Percentiles rank a stretch among this genome's conserved stretches.
phyloP scores from a whole-genome alignment of 2,797 vertebrate species.

The Pempheris klunzingeri region DNA sequence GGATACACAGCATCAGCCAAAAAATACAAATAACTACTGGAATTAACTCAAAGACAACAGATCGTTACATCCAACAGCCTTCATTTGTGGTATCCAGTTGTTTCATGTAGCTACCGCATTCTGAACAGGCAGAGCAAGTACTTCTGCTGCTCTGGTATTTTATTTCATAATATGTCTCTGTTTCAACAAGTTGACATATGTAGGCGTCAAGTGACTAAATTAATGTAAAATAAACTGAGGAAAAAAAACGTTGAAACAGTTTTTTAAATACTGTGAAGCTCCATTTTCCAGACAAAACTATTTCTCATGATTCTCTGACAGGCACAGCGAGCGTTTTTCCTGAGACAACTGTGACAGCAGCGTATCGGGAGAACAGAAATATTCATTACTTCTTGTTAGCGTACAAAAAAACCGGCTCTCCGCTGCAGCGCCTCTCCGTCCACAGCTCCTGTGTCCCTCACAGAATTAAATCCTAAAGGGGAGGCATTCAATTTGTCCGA shows the following conservation, averaged over 20 bases:
- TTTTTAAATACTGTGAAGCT: neutral
- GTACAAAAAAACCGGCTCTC: neutral
- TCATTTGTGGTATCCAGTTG: neutral
- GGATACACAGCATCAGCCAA: neutral
- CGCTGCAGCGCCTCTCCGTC: neutral
- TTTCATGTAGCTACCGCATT: neutral
- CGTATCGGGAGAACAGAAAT: constrained; percentile 5
- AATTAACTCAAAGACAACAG: neutral
- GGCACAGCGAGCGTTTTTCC: constrained; percentile 18
- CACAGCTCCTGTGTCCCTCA: neutral
- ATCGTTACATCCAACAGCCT: neutral
- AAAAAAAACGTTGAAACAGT: neutral
- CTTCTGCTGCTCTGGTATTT: neutral
- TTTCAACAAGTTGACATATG: neutral
- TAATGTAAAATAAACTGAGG: neutral
- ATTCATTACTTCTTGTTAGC: constrained; percentile 12
- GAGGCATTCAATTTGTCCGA: neutral
- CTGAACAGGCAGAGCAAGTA: neutral
- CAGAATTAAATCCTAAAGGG: neutral
- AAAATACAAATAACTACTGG: neutral
- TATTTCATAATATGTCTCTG: neutral
- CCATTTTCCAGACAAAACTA: neutral
- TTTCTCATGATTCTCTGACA: neutral
- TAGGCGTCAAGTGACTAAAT: neutral
- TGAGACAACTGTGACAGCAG: constrained; percentile 4